phyloP scores from a whole-genome alignment of 2,797 vertebrate genomes.

The Synanceia verrucosa region DNA sequence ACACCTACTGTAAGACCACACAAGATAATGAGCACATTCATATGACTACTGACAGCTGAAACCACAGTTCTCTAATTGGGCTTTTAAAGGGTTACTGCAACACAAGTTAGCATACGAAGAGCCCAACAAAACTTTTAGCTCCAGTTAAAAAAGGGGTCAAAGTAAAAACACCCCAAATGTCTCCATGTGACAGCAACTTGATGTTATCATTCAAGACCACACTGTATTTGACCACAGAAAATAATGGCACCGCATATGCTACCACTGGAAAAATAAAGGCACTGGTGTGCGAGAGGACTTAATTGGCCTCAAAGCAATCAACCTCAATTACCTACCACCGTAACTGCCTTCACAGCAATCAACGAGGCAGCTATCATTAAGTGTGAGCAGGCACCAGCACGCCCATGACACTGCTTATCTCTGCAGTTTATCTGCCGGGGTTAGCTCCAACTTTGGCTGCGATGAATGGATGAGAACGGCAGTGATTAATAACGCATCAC shows the following conservation, averaged over 20 bases:
- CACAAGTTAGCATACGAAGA: constrained; percentile 33
- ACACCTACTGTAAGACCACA: constrained; percentile 55
- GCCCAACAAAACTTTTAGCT: constrained; percentile 15
- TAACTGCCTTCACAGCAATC: constrained; percentile 76
- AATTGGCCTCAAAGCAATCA: constrained; percentile 81
- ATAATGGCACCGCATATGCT: constrained; percentile 49
- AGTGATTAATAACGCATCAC: constrained; percentile 30
- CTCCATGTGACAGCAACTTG: constrained; percentile 26
- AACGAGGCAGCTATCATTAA: constrained; percentile 74
- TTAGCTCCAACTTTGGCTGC: constrained; percentile 45
- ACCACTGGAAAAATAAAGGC: constrained; percentile 58
- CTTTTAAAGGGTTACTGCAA: constrained; percentile 41
- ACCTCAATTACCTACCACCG: constrained; percentile 70
- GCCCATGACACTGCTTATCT: constrained; percentile 70
- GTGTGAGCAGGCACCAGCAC: constrained; percentile 69
- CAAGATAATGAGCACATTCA: constrained; percentile 66
- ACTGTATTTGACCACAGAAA: constrained; percentile 58
- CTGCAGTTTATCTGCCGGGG: constrained; percentile 57
- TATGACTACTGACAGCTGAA: constrained; percentile 32
- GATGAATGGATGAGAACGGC: constrained; percentile 33
- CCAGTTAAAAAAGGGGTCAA: neutral
- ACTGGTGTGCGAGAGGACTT: constrained; percentile 53
- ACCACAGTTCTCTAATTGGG: constrained; percentile 58
- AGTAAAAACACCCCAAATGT: constrained; percentile 19
- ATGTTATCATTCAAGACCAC: constrained; percentile 64